Evolutionary conservation across 2,113 vertebrate genomes (phyloP), one percentile per base, ranked within the genome.

Genomic region (Dissostichus mawsoni): DNA sequence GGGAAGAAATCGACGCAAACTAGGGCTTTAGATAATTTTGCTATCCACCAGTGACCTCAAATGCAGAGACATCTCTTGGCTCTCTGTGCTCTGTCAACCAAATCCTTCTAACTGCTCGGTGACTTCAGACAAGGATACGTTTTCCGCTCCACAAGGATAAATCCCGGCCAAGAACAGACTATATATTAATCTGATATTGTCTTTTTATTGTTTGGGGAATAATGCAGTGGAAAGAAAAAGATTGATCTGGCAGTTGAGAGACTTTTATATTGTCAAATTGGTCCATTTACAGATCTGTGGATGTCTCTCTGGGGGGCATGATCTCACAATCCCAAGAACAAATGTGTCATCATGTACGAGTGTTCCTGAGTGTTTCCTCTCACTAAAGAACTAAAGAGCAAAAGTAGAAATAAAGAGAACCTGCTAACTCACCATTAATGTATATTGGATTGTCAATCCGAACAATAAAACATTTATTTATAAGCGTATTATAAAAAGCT

Each of bases 131-230:
- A 94, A 93, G 88, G 85, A 89, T 63, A 63, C 41, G 78, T 93
- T 87, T 79, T 53, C 69, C 73, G 86, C 76, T 80, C 91, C 88
- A 67, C 71, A 88, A 92, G 93, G 90, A 93, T 88, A 93, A 95
- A 94, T 77, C 81, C 70, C 74, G 64, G 66, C 72, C 83, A 77
- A 89, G 69, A 92, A 92, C 84, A 86, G 89, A 86, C 89, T 89
- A 90, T 86, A 86, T 90, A 94, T 96, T 87, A 93, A 93, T 95
- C 90, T 95, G 90, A 92, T 93, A 91, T 92, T 92, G 88, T 92
- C 80, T 75, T 83, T 85, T 86, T 85, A 73, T 89, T 93, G 76
- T 91, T 89, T 84, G 91, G 95, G 92, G 93, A 95, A 93, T 66
- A 90, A 91, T 88, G 87, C 44, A 69, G 73, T 80, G 86, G 69